Base-by-base conservation (phyloP, 2,113 vertebrate genomes). In the Silurus meridionalis region DNA sequence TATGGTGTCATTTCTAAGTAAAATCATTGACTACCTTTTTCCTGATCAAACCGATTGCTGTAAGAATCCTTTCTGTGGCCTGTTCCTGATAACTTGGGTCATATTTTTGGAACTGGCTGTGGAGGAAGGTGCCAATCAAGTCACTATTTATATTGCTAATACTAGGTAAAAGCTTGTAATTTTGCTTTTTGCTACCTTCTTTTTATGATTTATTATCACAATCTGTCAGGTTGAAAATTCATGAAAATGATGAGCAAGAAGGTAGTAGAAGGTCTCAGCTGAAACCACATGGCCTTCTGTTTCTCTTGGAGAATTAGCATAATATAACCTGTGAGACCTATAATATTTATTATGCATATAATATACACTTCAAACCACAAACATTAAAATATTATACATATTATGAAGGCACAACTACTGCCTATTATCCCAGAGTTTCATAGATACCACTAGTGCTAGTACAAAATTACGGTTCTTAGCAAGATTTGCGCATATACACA, bases 51-150 rank as follows among this genome's bases (percentile, higher is more conserved):
- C 46, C 13, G 72, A 21, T 84, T 87, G 57, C 28, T 37, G 23
- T 74, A 80, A 82, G 69, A 55, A 80, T 85, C 21, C 2, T 57
- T 86, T 89, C 55, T 90, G 79, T 78, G 60, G 85, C 87, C 83
- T 82, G 84, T 87, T 90, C 87, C 88, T 89, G 88, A 88, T 88
- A 86, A 92, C 92, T 88, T 88, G 83, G 57, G 81, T 84, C 85
- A 90, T 37, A 37, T 37, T 90, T 90, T 28, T 72, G 25, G n/a
- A 14, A 87, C 72, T 79, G 55, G 57, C 52, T 77, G 83, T 46
- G 72, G 79, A 84, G 46, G 19, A 8, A 46, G 80, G 58, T 53
- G 46, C 4, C 25, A 80, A 80, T 21, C 7, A 60, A 60, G 28
- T 21, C 10, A 9, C 57, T 46, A 80, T 21, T 79, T 52, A 28